Evolutionary conservation across 2,797 vertebrate species (phyloP), one percentile per base, ranked within the genome.

Genomic region (Jordanella pulchra): DNA sequence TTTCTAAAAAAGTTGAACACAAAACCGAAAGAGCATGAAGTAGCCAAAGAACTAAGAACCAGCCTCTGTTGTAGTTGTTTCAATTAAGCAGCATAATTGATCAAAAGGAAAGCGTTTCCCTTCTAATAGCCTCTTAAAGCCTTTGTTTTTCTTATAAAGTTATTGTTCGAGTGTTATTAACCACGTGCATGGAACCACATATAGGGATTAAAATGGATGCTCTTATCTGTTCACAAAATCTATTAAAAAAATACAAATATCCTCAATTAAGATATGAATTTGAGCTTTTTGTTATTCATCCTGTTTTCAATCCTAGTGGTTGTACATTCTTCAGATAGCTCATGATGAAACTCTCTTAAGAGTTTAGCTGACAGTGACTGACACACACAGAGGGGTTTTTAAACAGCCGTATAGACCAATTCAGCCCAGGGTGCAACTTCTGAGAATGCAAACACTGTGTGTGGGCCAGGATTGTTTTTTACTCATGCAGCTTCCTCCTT

Each of bases 351-450:
- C 69, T 74, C 51, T 39, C 9, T 75, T 50, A 32, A 73, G 30
- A 44, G 70, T 39, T 42, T 28, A 1, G 32, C 65, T 69, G 53
- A 48, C 39, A 75, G 68, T 79, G 78, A 84, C 39, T 65, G 66
- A 76, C 72, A 58, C 32, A 54, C 69, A 39, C 39, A 71, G 74
- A 73, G 69, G 44, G 12, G 73, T 79, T 87, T 90, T 82, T 86
- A 67, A 81, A 85, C 84, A 84, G 68, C 17, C 1, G 25, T 54
- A 75, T 60, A 76, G 64, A 76, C 68, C 42, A 81, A 66, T 68
- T 78, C 50, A 69, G 65, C 75, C 65, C 69, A 75, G 61, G 79
- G 72, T 71, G 45, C 56, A 48, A 60, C 54, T 44, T 45, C 27
- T 61, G 39, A 74, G 54, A 76, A 72, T 25, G n/a, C 74, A 81